A percentile compares a stretch with the other conserved stretches of the same genome.
phyloP scores from a whole-genome alignment of 2,888 invertebrate genomes.

The Dorcus hopei region DNA sequence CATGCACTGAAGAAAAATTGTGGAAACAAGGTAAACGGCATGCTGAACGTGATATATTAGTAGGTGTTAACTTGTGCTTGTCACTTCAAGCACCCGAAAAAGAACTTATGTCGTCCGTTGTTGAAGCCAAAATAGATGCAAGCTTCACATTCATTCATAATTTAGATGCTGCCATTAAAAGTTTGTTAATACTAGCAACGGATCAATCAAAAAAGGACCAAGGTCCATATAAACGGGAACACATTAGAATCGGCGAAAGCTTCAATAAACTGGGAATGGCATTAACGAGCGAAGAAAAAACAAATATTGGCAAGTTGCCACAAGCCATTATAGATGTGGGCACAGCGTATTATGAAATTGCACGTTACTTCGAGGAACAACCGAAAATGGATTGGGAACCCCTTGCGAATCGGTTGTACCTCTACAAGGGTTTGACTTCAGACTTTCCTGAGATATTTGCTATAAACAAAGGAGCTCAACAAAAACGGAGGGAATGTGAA shows the following conservation, averaged over 20 bases:
- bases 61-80: constrained; percentile 88
- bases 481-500: constrained; percentile 87
- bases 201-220: constrained; percentile 87
- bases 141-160: constrained; percentile 78
- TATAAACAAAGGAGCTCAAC: constrained; percentile 85
- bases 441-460: constrained; percentile 87
- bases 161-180: constrained; percentile 85
- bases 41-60: constrained; percentile 90
- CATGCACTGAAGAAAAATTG: constrained; percentile 94
- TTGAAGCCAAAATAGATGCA: constrained; percentile 81
- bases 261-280: constrained; percentile 82
- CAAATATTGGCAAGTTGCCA: constrained; percentile 67
- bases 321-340: constrained; percentile 79
- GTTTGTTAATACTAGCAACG: constrained; percentile 72
- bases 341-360: constrained; percentile 85
- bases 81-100: constrained; percentile 83
- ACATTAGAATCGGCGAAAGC: constrained; percentile 83
- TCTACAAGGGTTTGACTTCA: constrained; percentile 90
- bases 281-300: constrained; percentile 71
- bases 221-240: constrained; percentile 84
- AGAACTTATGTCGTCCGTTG: constrained; percentile 67
- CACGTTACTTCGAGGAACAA: constrained; percentile 85
- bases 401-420: constrained; percentile 84
- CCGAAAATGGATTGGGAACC: constrained; percentile 89
- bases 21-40: constrained; percentile 96